Evolutionary conservation across 2,888 invertebrate genomes (phyloP), one percentile per base, ranked within the genome.

Genomic region (Caenorhabditis becei): DNA sequence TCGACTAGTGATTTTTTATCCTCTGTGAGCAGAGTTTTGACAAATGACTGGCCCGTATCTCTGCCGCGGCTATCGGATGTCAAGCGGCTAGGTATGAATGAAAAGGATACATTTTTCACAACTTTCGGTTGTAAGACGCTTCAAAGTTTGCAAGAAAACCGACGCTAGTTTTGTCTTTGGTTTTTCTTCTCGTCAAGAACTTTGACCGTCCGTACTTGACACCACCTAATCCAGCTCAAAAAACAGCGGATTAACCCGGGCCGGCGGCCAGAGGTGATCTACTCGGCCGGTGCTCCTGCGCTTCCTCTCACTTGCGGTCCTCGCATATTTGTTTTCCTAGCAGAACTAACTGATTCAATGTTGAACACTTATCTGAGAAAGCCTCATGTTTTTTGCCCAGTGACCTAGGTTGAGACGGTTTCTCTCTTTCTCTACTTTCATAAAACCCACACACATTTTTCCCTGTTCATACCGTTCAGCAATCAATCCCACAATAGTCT

Each of bases 51-150:
- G 74, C 23, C 49, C 41, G 53, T 44, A 54, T 71, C 75, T 74
- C 66, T 66, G 66, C 58, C 75, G 61, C 51, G 75, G 75, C 66
- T 75, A 75, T 75, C 75, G 66, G 58, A 75, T 75, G 75, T 75
- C 75, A 75, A 53, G 44, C 51, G 75, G 65, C 56, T 59, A 75
- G 66, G 75, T 75, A 75, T 66, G 75, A 75, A 75, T 66, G 75
- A 59, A 75, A 66, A 75, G 58, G 66, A 75, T 75, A 75, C 66
- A 75, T 66, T 75, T 65, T 75, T 66, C 66, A 66, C 66, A 75
- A 66, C 61, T 75, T 74, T 37, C 65, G 51, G 58, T 66, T 67
- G 66, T 75, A 75, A 59, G 44, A 66, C 28, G 28, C 20, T 49
- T 70, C 41, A 20, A 49, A 58, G 26, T 51, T 54, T 71, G 69